phyloP scores from a whole-genome alignment of 2,113 vertebrate genomes.

The Ictalurus furcatus region DNA sequence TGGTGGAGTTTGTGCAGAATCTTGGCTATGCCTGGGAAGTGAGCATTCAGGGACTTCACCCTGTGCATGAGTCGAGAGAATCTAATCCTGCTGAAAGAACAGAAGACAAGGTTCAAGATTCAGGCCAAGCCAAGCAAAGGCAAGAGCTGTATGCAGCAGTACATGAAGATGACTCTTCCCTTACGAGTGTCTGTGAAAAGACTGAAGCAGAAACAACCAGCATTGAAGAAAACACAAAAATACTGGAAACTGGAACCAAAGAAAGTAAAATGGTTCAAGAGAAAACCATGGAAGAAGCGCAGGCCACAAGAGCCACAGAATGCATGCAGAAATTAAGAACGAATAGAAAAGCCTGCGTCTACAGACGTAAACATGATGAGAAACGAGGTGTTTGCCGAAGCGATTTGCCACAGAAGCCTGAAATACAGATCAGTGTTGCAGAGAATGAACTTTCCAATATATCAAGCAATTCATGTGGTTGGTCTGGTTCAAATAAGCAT shows the following conservation, averaged over 20 bases:
- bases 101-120: background rate
- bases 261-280: background rate
- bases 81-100: background rate
- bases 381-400: background rate
- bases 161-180: background rate
- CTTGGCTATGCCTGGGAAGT: constrained; percentile 74
- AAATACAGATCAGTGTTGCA: background rate
- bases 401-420: background rate
- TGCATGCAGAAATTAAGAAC: background rate
- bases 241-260: background rate
- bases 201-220: background rate
- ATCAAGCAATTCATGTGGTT: background rate
- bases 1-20: constrained; percentile 76
- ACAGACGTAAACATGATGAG: background rate
- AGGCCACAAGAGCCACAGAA: background rate
- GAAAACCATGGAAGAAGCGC: background rate
- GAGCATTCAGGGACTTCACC: constrained; percentile 66
- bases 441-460: background rate
- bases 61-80: background rate
- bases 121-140: background rate
- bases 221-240: background rate
- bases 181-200: background rate
- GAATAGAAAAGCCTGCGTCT: background rate
- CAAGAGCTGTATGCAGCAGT: background rate
- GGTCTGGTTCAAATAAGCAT: background rate